These are phyloP conservation scores for Hydropotes inermis DNA, from an alignment of 2,113 vertebrate genomes.

Conservation along the genomic window DNA sequence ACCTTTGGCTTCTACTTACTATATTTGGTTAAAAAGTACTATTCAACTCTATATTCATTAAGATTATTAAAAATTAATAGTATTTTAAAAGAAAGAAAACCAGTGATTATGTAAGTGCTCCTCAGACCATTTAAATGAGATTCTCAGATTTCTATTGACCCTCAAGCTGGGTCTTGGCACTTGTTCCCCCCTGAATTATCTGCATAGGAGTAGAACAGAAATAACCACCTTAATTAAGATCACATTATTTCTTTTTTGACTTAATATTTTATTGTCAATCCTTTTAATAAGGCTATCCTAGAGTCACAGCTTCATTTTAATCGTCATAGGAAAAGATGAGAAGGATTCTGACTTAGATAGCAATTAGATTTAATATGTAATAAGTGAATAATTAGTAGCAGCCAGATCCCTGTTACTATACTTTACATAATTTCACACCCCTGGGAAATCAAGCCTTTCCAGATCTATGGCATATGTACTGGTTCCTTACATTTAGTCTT, in stretches of 20 bases:
- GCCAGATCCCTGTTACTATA: neutral
- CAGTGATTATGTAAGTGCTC: neutral
- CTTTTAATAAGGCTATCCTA: neutral
- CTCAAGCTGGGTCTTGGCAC: neutral
- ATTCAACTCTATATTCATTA: neutral
- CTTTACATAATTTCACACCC: neutral
- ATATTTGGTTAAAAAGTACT: neutral
- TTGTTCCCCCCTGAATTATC: neutral
- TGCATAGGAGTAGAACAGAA: neutral
- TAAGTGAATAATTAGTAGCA: constrained; percentile 29
- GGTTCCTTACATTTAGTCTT: neutral
- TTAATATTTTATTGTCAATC: neutral
- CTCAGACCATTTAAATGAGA: neutral
- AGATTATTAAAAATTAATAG: neutral
- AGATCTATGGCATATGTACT: neutral
- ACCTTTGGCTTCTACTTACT: neutral
- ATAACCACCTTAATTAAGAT: neutral
- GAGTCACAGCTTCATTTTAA: neutral
- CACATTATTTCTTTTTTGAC: neutral
- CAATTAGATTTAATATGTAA: constrained; percentile 17
- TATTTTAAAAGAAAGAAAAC: neutral
- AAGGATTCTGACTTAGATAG: neutral
- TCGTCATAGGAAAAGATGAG: neutral
- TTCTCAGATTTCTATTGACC: neutral
- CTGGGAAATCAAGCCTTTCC: neutral